Conservation (phyloP, 2,888 invertebrate species). For the Carcina quercana region DNA sequence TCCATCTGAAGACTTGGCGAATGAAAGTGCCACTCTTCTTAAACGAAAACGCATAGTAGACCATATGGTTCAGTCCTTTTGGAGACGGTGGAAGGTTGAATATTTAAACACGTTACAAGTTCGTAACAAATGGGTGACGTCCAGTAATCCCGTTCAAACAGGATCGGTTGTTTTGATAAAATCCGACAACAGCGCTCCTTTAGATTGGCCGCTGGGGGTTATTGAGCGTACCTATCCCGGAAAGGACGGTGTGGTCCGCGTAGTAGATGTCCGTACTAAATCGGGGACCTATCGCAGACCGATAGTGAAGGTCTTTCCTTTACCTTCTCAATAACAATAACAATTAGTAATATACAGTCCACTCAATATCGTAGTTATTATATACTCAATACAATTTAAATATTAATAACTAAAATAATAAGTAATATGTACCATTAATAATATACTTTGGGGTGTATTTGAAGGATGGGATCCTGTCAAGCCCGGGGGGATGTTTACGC, state of each 20-base stretch:
- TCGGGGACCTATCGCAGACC: constrained; percentile 8
- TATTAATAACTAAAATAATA: too few species aligned
- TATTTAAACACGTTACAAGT: constrained; percentile 11
- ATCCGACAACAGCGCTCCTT: constrained; percentile 8
- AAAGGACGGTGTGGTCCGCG: constrained; percentile 5
- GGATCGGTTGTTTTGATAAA: constrained; percentile 10
- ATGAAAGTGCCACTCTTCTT: background rate
- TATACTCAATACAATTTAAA: too few species aligned
- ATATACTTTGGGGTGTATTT: too few species aligned
- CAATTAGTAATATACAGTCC: too few species aligned
- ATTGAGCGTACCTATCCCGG: constrained; percentile 9
- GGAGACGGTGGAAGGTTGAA: constrained; percentile 11
- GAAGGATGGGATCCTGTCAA: too few species aligned
- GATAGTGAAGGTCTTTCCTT: background rate
- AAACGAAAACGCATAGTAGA: constrained; percentile 1
- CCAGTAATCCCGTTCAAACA: constrained; percentile 2
- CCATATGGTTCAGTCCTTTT: constrained; percentile 7
- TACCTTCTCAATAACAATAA: background rate
- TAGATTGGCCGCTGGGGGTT: constrained; percentile 11
- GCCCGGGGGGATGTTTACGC: too few species aligned
- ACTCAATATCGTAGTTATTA: too few species aligned
- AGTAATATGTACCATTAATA: too few species aligned
- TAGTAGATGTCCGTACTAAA: constrained; percentile 5
- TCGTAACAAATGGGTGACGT: constrained; percentile 10
- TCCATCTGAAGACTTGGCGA: constrained; percentile 1